Conservation (phyloP, 2,888 invertebrate genomes). For the Neocrepidodera transversa region DNA sequence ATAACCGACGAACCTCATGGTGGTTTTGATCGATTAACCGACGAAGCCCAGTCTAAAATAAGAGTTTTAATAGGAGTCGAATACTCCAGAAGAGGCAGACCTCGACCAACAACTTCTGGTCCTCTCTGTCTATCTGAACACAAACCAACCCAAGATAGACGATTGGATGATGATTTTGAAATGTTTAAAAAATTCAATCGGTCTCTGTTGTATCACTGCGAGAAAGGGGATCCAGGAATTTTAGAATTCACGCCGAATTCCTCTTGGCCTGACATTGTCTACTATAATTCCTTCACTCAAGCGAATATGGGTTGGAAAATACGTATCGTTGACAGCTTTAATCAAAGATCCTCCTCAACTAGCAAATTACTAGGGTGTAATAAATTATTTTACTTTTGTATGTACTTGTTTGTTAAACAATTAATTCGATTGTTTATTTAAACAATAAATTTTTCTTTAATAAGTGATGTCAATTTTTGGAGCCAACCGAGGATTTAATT, state of each 20-base stretch:
- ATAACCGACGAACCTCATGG: conserved; percentile 86
- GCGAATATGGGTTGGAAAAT: conserved; percentile 96
- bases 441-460: neutral
- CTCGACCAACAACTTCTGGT: conserved; percentile 81
- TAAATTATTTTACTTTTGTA: conserved; percentile 24
- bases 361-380: neutral
- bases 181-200: conserved; percentile 87
- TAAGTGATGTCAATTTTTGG: neutral
- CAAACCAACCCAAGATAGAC: conserved; percentile 70
- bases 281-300: conserved; percentile 92
- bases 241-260: conserved; percentile 85
- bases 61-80: conserved; percentile 82
- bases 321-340: conserved; percentile 83
- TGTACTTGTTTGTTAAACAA: conserved; percentile 50
- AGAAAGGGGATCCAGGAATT: conserved; percentile 73
- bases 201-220: conserved; percentile 74
- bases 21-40: conserved; percentile 77
- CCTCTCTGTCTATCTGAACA: conserved; percentile 78
- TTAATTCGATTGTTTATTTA: conserved; percentile 27
- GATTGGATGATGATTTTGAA: conserved; percentile 79
- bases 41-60: conserved; percentile 73
- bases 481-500: neutral
- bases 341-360: conserved; percentile 45
- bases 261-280: conserved; percentile 90
- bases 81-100: conserved; percentile 81